phyloP scores from a whole-genome alignment of 2,888 invertebrate genomes.

The Fabriciana adippe region DNA sequence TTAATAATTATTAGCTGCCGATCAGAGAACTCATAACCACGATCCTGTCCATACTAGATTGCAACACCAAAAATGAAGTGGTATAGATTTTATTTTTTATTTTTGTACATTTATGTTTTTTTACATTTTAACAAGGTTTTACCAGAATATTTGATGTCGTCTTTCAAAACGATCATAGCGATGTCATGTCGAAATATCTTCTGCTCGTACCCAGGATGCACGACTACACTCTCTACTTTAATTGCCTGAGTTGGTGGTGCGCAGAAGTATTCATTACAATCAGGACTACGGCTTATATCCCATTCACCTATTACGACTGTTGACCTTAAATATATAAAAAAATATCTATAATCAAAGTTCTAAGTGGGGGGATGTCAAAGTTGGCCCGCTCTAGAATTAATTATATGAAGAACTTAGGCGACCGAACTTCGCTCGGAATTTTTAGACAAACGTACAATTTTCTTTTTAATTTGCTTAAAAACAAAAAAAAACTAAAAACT shows the following conservation, averaged over 20 bases:
- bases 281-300: constrained; percentile 86
- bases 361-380: no score
- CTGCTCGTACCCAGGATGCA: constrained; percentile 89
- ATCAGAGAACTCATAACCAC: no score
- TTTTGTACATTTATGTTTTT: no score
- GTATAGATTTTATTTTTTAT: no score
- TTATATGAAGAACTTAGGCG: no score
- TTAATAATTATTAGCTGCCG: no score
- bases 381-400: no score
- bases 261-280: constrained; percentile 89
- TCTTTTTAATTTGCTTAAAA: no score
- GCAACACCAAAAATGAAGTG: not conserved
- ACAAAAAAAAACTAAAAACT: no score
- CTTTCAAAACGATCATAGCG: constrained; percentile 87
- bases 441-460: no score
- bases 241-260: constrained; percentile 87
- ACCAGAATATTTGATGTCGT: constrained; percentile 82
- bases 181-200: constrained; percentile 87
- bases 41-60: not conserved
- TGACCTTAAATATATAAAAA: constrained; percentile 72
- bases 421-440: no score
- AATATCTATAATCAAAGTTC: not conserved
- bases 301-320: constrained; percentile 89
- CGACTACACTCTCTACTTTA: constrained; percentile 87
- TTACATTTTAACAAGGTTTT: constrained; percentile 22